Evolutionary conservation across 1,140 invertebrate genomes (phyloP).

Genomic region (Cydia strobilella): DNA sequence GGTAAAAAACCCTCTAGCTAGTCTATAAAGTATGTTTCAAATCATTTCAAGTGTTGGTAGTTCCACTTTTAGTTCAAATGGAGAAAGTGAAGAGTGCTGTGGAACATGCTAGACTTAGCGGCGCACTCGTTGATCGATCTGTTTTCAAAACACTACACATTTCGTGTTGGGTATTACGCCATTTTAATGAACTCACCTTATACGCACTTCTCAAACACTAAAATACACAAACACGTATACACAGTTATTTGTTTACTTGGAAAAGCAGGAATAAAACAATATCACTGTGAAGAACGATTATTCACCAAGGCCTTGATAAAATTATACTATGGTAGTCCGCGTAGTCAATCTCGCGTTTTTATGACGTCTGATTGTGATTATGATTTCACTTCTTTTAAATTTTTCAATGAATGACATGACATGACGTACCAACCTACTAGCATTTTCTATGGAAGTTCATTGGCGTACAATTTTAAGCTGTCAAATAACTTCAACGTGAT

Average conservation of each 20-base stretch:
- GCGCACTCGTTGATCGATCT: constrained; percentile 59
- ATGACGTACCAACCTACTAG: not conserved
- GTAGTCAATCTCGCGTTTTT: not conserved
- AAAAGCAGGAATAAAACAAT: constrained; percentile 22
- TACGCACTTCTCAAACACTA: not conserved
- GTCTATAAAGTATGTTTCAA: not conserved
- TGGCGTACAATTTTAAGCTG: not conserved
- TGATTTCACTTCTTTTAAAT: not conserved
- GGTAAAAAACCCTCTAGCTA: not conserved
- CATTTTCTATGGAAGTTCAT: not conserved
- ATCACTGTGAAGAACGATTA: not conserved
- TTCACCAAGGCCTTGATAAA: constrained; percentile 17
- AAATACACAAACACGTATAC: not conserved
- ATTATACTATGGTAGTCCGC: too few species aligned
- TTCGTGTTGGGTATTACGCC: not conserved
- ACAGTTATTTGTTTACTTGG: not conserved
- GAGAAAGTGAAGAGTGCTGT: constrained; percentile 30
- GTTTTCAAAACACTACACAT: constrained; percentile 36
- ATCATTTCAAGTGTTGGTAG: not conserved
- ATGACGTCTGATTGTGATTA: constrained; percentile 9
- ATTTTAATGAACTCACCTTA: constrained; percentile 16
- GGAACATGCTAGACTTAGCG: constrained; percentile 56
- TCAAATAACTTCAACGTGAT: not conserved
- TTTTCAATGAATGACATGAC: not conserved
- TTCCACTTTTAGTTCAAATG: not conserved